Percentiles rank a stretch among this genome's conserved stretches.
phyloP scores from a whole-genome alignment of 2,888 invertebrate species.

The Cataglyphis altisquamis region DNA sequence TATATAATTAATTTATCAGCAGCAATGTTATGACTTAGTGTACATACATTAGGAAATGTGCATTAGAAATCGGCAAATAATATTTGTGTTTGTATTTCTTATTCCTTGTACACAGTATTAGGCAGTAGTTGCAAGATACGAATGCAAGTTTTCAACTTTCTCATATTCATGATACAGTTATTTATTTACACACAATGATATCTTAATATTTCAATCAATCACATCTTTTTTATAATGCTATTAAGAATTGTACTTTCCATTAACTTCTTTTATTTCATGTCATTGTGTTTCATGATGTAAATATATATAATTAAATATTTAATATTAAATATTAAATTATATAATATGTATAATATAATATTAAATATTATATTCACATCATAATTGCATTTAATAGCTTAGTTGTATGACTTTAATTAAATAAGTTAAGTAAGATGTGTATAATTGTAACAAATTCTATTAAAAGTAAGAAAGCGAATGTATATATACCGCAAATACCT shows the following conservation, averaged over 20 bases:
- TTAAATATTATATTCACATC: too few species aligned
- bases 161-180: constrained; percentile 25
- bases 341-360: too few species aligned
- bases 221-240: constrained; percentile 19
- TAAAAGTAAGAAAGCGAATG: constrained; percentile 3
- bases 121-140: not conserved
- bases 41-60: constrained; percentile 9
- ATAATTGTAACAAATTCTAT: constrained; percentile 16
- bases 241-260: not conserved
- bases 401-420: constrained; percentile 27
- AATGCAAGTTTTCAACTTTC: not conserved
- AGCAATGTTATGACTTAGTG: not conserved
- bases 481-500: not conserved
- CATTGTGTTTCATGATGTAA: not conserved
- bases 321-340: too few species aligned
- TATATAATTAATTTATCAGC: constrained; percentile 22
- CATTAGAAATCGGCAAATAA: constrained; percentile 1
- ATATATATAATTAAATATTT: too few species aligned
- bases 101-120: constrained; percentile 27
- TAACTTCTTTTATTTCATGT: constrained; percentile 26
- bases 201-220: constrained; percentile 40
- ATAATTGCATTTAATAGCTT: not conserved
- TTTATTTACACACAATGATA: constrained; percentile 48
- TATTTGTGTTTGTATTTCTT: not conserved
- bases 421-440: constrained; percentile 2